Base-by-base conservation (phyloP, 2,797 vertebrate species). In the Pseudochromis fuscus region DNA sequence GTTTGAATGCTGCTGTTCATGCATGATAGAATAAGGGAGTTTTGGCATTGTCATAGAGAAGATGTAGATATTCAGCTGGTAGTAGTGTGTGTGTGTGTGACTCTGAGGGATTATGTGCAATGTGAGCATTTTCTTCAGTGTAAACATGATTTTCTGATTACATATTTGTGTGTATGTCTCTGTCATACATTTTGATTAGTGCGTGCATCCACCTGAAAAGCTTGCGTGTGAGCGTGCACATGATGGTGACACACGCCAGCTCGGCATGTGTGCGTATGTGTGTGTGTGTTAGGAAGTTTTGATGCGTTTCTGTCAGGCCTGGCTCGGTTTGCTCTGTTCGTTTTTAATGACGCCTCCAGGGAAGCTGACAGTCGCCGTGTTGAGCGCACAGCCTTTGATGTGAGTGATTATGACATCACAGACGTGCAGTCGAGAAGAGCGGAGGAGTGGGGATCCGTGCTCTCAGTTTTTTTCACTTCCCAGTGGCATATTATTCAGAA, bases 341-440 rank as follows among this genome's bases (percentile, higher is more conserved):
- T 92, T 94, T 94, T 94, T 94, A 94, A 94, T 94, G 93, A 94
- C 91, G 93, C 93, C 94, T 94, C 94, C 88, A 92, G 93, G 94
- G 94, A 94, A 92, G 92, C 88, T 93, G 93, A 93, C 94, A 93
- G 93, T 94, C 92, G 88, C 91, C 88, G 91, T 92, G 92, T 92
- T 90, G 88, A 94, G 90, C 90, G 82, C 83, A 13, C 85, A 84
- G 89, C 89, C 91, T 94, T 94, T 94, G 93, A 94, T 94, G 92
- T 92, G 86, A 94, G 91, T 94, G 92, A 94, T 94, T 94, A 94
- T 94, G 94, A 94, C 93, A 93, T 93, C 92, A 93, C 91, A 94
- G 93, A 93, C 90, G 88, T 91, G 88, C 88, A 94, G 91, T 81
- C 75, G 82, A 90, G 90, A 85, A 86, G 87, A 90, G 92, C 82